Base-by-base conservation (phyloP, 2,113 vertebrate species). In the Scartelaos histophorus region DNA sequence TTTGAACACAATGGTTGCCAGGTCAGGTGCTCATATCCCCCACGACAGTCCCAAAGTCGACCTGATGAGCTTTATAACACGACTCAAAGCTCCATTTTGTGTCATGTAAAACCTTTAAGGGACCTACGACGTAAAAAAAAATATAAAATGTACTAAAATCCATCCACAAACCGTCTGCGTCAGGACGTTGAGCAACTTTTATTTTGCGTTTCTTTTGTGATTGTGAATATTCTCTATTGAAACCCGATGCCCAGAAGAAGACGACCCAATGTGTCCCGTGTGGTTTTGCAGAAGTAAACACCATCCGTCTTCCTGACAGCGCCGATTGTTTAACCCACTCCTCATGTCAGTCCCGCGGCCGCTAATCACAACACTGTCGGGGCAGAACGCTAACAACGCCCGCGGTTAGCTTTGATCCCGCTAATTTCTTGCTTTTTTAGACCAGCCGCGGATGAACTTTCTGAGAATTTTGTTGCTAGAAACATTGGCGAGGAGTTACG, bases 301-400 rank as follows among this genome's bases (percentile, higher is more conserved):
- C 70, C n/a, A 83, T 87, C 66, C 21, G 73, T 88, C 87, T 88
- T 91, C 68, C 80, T 86, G 84, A 84, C 89, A 85, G 82, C 87
- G 88, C 21, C 79, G 74, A 90, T 86, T 88, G 83, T 43, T 29
- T 69, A 83, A 88, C 78, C 83, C 71, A 61, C 85, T 89, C 78
- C 79, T 86, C 70, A 66, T 76, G 73, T 75, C 82, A 74, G 75
- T 84, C 78, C 76, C 76, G 71, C 86, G 89, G 78, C 82, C 75
- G 76, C 73, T 67, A 85, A 87, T 86, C 86, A 85, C 79, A 57
- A 82, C 74, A 70, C 79, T 82, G 81, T 85, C 60, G 45, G 62
- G 73, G 58, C 75, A 82, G 76, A 79, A 75, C 19, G 49, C 68
- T 67, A 51, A 67, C 73, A 80, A 85, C 89, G 75, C 66, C 73